Evolutionary conservation across 2,113 vertebrate genomes (phyloP).

Genomic region (Ammodramus savannarum): DNA sequence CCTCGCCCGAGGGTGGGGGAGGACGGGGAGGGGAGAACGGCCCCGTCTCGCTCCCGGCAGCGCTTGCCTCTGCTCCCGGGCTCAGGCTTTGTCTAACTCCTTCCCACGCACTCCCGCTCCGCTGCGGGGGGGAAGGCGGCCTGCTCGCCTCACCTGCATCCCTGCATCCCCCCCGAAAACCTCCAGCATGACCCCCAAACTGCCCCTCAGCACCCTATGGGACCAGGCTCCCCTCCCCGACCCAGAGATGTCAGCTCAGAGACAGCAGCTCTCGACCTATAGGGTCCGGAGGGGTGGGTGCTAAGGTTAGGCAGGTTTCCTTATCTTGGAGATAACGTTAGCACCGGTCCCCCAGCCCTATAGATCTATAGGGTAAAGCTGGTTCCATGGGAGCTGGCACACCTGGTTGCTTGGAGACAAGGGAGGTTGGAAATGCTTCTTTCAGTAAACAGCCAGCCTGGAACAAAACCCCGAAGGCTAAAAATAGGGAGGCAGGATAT

Average conservation of each 20-base stretch:
- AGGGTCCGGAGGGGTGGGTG: rapidly evolving
- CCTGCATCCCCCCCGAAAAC: background rate
- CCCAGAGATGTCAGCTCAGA: background rate
- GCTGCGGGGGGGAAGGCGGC: constrained; percentile 32
- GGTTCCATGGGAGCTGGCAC: background rate
- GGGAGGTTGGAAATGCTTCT: constrained; percentile 44
- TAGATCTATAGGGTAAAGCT: constrained; percentile 10
- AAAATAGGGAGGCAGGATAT: constrained; percentile 53
- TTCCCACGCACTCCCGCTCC: constrained; percentile 54
- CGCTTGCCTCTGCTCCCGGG: constrained; percentile 47
- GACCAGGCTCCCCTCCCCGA: background rate
- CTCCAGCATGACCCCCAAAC: too few species aligned
- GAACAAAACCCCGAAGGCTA: constrained; percentile 57
- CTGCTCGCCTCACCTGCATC: background rate
- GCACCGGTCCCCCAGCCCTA: background rate
- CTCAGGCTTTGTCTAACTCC: constrained; percentile 60
- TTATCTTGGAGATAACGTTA: rapidly evolving
- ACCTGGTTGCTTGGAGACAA: constrained; percentile 66
- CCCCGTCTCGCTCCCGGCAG: constrained; percentile 47
- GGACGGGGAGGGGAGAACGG: background rate
- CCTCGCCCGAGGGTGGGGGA: background rate
- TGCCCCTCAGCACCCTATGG: background rate
- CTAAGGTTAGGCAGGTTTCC: background rate
- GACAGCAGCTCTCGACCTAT: background rate
- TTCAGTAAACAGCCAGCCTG: constrained; percentile 59